Evolutionary conservation across 2,113 vertebrate genomes (phyloP), one percentile per base, ranked within the genome.

Genomic region (Acrocephalus arundinaceus): DNA sequence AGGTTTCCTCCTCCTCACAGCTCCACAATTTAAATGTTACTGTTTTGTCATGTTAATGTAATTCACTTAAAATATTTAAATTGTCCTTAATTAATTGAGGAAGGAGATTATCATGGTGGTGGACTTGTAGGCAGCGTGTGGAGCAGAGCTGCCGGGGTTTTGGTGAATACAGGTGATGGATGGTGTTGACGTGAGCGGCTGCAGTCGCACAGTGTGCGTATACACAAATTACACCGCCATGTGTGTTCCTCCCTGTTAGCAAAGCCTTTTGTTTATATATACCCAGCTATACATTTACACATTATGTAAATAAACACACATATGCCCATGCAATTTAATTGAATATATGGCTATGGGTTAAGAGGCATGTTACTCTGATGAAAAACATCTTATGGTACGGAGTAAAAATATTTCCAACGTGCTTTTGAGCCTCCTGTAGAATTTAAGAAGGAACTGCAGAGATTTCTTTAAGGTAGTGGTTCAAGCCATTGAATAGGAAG

Each of bases 251-350:
- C 96, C 93, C 91, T 95, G 94, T 96, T 95, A 93, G 93, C 90
- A 97, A 95, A 94, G 96, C 94, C 95, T 94, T 96, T 93, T 96
- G 93, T 96, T 97, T 97, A 96, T 93, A 90, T 90, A 96, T 96
- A 96, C 90, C 90, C 94, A 90, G 95, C 92, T 97, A 96, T 97
- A 97, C 96, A 92, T 97, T 97, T 96, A 90, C 96, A 97, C 94
- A 93, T 92, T 96, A 93, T 93, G 94, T 96, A 96, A 96, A 96
- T 97, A 97, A 96, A 96, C 96, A 95, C 94, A 94, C 96, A 96
- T 97, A 96, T 97, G 96, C 93, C 96, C 88, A 43, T 93, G 93
- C 92, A 95, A 94, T 97, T 96, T 96, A 96, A 96, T 96, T 96
- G 96, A 96, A 95, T 97, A 94, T 96, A 95, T 90, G 86, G 86